Percentiles rank a stretch among this genome's conserved stretches.
Conservation (phyloP, 2,797 vertebrate genomes). For the Prionace glauca region DNA sequence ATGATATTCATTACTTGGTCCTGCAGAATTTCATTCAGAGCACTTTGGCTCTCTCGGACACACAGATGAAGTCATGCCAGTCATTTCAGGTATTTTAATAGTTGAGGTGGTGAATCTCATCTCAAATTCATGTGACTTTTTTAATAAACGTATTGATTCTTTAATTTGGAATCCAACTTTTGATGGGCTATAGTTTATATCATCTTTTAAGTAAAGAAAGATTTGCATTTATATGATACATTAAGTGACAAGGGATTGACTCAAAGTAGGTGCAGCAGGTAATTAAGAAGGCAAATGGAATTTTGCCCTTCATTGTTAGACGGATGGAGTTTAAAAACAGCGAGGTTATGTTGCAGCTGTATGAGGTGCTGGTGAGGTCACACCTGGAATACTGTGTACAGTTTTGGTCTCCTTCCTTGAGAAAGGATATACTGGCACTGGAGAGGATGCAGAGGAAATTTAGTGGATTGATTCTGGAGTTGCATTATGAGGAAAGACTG, state of each 20-base stretch:
- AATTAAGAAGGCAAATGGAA: too few species aligned
- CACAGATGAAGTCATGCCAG: slow-evolving; percentile 80
- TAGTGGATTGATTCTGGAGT: too few species aligned
- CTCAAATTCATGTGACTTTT: neutral
- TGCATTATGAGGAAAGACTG: too few species aligned
- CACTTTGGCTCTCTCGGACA: slow-evolving; percentile 82
- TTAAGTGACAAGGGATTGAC: neutral
- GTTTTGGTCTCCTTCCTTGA: too few species aligned
- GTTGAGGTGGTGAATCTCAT: neutral
- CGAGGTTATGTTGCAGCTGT: too few species aligned
- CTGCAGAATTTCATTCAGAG: slow-evolving; percentile 91
- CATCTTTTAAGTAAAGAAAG: neutral
- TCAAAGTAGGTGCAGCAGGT: neutral
- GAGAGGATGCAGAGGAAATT: too few species aligned
- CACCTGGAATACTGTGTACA: too few species aligned
- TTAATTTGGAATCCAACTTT: neutral
- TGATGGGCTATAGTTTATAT: neutral
- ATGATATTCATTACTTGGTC: slow-evolving; percentile 81
- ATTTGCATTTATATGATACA: too few species aligned
- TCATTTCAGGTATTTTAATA: slow-evolving; percentile 75
- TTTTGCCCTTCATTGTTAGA: too few species aligned
- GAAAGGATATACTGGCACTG: too few species aligned
- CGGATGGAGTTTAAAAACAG: too few species aligned
- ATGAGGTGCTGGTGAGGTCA: too few species aligned
- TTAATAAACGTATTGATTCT: neutral